phyloP scores from a whole-genome alignment of 1,140 invertebrate genomes.

The Drosophila santomea region DNA sequence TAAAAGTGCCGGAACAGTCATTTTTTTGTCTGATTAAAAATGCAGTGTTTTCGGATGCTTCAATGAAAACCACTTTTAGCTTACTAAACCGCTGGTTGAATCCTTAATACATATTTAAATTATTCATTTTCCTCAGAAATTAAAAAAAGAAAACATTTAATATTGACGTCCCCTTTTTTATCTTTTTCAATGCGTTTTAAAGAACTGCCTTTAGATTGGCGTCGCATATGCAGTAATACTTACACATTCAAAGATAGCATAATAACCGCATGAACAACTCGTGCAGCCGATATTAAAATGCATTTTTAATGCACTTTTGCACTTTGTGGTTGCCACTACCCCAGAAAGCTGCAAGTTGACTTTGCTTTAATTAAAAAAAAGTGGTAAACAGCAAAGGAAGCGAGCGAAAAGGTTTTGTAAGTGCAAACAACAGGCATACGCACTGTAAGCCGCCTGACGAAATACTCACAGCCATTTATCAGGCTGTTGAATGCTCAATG shows the following conservation, averaged over 20 bases:
- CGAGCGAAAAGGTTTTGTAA: slow-evolving; percentile 45
- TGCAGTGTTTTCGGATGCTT: too few relatives aligned
- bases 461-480: slow-evolving; percentile 47
- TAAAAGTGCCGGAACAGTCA: neutral
- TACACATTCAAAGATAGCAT: slow-evolving; percentile 1
- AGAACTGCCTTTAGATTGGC: neutral
- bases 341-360: slow-evolving; percentile 35
- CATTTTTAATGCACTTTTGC: slow-evolving; percentile 66
- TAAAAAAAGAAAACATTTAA: slow-evolving; percentile 3
- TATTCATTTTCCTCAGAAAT: neutral
- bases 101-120: too few relatives aligned
- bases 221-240: neutral
- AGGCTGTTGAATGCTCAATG: slow-evolving; percentile 48
- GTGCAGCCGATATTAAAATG: slow-evolving; percentile 50
- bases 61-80: too few relatives aligned
- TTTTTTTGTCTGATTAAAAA: neutral
- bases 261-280: slow-evolving; percentile 27
- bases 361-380: slow-evolving; percentile 69
- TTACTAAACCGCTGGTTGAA: too few relatives aligned
- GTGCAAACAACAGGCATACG: slow-evolving; percentile 29
- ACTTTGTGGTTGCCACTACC: slow-evolving; percentile 39
- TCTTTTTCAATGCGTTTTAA: neutral
- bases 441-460: slow-evolving; percentile 23
- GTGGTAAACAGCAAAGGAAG: slow-evolving; percentile 17
- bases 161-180: neutral